A percentile compares a stretch with the other conserved stretches of the same genome.
phyloP scores from a whole-genome alignment of 2,888 invertebrate species.

The Azorinus chamasolen region DNA sequence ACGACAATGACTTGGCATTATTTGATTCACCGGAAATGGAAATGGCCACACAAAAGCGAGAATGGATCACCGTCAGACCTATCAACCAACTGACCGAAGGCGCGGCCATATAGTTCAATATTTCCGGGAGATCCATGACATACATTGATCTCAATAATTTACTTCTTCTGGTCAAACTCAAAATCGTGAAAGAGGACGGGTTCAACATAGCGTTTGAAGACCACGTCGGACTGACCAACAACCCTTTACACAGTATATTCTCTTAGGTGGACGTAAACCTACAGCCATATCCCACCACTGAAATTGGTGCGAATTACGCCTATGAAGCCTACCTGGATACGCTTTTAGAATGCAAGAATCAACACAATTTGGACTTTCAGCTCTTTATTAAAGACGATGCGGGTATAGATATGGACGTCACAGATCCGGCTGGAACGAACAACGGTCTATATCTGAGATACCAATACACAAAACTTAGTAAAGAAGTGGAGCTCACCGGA shows the following conservation, averaged over 20 bases:
- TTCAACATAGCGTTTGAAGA: conserved; percentile 2
- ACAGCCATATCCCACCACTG: conserved; percentile 22
- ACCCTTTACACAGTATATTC: conserved; percentile 36
- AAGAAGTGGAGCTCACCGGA: conserved; percentile 30
- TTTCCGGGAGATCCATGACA: conserved; percentile 12
- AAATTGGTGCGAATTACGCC: conserved; percentile 30
- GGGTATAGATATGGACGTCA: too few species aligned
- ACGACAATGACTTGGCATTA: conserved; percentile 5
- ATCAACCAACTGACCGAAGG: conserved; percentile 10
- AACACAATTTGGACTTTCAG: too few species aligned
- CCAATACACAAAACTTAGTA: conserved; percentile 12
- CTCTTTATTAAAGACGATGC: too few species aligned
- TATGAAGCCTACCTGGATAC: conserved; percentile 33
- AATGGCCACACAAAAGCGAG: too few species aligned
- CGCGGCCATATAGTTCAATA: too few species aligned
- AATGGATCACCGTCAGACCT: too few species aligned
- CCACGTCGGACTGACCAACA: conserved; percentile 24
- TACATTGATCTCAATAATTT: conserved; percentile 25
- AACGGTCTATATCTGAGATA: too few species aligned
- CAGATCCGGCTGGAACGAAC: too few species aligned
- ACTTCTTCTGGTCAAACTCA: conserved; percentile 27
- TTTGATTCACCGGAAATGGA: too few species aligned
- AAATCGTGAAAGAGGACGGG: conserved; percentile 31
- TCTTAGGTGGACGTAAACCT: conserved; percentile 36
- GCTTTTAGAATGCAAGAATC: too few species aligned